Evolutionary conservation across 1,140 invertebrate genomes (phyloP).

Genomic region (Gyrodactylus salaris): DNA sequence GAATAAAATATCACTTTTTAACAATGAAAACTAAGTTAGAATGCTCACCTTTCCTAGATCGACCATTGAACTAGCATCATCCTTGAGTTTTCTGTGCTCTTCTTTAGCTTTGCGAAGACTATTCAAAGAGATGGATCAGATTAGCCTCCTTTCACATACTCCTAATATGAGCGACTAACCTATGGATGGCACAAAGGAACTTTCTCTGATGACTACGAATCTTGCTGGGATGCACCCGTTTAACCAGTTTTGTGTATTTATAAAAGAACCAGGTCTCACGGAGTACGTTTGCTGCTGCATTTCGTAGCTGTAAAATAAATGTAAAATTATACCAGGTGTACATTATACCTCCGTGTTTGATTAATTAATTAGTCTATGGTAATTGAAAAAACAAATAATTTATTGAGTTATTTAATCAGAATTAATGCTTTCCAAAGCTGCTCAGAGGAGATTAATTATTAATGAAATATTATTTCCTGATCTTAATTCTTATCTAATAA

Average conservation of each 20-base stretch:
- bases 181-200: conserved; percentile 93
- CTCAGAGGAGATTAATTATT: too few species aligned
- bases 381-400: too few species aligned
- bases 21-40: neutral
- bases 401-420: too few species aligned
- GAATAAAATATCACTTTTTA: too few species aligned
- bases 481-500: too few species aligned
- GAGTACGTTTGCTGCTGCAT: conserved; percentile 90
- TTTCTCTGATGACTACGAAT: conserved; percentile 92
- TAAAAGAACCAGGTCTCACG: conserved; percentile 99
- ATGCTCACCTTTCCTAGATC: neutral
- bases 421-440: too few species aligned
- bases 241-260: conserved; percentile 87
- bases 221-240: conserved; percentile 65
- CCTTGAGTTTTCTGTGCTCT: neutral
- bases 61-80: neutral
- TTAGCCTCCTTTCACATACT: too few species aligned
- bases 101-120: neutral
- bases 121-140: too few species aligned
- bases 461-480: too few species aligned
- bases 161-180: conserved; percentile 36
- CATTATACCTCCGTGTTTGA: too few species aligned
- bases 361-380: too few species aligned
- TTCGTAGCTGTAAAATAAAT: conserved; percentile 41
- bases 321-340: too few species aligned